These are phyloP conservation scores for Phenganax stokvisi DNA, from an alignment of 92 coral and sea anemone genomes.

Conservation along the genomic window DNA sequence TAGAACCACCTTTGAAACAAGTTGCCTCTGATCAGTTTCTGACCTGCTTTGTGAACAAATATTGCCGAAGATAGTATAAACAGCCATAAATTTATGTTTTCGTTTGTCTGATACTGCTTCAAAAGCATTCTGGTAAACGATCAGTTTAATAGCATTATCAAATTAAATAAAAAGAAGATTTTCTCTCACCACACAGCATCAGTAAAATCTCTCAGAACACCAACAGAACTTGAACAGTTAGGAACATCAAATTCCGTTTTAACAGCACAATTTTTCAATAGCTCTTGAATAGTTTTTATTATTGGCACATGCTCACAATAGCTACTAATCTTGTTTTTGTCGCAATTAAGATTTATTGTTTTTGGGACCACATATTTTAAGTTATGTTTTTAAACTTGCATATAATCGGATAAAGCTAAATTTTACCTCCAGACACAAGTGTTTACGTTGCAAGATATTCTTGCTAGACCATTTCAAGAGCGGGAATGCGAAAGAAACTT, in stretches of 20 bases:
- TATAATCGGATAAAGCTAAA: too few species aligned
- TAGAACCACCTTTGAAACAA: constrained; percentile 30
- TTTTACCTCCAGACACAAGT: too few species aligned
- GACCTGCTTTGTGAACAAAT: constrained; percentile 51
- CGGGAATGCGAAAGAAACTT: too few species aligned
- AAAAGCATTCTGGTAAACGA: constrained; percentile 58
- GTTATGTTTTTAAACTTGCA: constrained; percentile 18
- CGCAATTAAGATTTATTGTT: constrained; percentile 26
- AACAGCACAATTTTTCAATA: constrained; percentile 58
- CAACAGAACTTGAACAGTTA: constrained; percentile 23
- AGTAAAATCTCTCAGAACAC: constrained; percentile 48
- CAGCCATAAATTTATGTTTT: constrained; percentile 50
- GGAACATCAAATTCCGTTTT: constrained; percentile 22
- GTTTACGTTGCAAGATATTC: too few species aligned
- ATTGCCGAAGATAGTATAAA: constrained; percentile 54
- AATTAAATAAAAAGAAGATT: constrained; percentile 46
- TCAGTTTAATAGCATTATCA: constrained; percentile 44
- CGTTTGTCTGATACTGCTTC: constrained; percentile 50
- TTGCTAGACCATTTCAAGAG: too few species aligned
- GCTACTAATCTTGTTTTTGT: constrained; percentile 26
- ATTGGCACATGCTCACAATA: constrained; percentile 59
- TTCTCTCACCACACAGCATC: constrained; percentile 35
- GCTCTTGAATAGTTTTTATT: constrained; percentile 53
- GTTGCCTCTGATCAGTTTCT: constrained; percentile 43
- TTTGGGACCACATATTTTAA: constrained; percentile 19